Conservation (phyloP, 2,797 vertebrate species). For the Rhincodon typus region DNA sequence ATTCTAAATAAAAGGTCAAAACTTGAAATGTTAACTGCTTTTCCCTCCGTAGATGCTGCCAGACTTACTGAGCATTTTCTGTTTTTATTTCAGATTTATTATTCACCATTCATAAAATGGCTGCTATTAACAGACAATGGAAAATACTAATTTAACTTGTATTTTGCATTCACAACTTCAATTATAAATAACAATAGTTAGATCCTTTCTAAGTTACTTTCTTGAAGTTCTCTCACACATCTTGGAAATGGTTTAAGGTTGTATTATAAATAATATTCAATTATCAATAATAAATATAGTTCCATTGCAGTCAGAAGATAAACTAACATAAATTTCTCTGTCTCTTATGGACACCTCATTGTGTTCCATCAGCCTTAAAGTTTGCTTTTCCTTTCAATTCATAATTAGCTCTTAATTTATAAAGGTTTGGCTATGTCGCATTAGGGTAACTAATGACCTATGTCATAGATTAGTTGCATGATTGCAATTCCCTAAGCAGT, state of each 20-base stretch:
- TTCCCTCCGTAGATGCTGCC: neutral
- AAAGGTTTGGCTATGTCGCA: neutral
- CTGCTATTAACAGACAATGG: neutral
- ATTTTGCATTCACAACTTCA: neutral
- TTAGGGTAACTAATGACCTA: neutral
- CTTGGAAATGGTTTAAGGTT: neutral
- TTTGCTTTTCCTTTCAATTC: neutral
- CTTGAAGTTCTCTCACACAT: neutral
- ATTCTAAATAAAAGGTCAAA: neutral
- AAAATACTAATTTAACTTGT: neutral
- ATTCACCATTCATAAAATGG: neutral
- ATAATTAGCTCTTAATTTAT: slow-evolving; percentile 1
- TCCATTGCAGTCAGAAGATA: neutral
- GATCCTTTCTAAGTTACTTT: neutral
- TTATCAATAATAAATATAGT: neutral
- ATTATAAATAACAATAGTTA: neutral
- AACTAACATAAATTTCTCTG: neutral
- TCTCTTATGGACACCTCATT: neutral
- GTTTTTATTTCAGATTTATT: neutral
- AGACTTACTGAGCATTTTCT: neutral
- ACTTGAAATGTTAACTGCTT: neutral
- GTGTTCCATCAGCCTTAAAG: neutral
- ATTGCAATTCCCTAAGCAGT: neutral
- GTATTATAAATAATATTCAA: neutral
- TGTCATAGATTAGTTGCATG: neutral